Conservation (phyloP, 2,888 invertebrate species). For the Colostygia pectinataria region DNA sequence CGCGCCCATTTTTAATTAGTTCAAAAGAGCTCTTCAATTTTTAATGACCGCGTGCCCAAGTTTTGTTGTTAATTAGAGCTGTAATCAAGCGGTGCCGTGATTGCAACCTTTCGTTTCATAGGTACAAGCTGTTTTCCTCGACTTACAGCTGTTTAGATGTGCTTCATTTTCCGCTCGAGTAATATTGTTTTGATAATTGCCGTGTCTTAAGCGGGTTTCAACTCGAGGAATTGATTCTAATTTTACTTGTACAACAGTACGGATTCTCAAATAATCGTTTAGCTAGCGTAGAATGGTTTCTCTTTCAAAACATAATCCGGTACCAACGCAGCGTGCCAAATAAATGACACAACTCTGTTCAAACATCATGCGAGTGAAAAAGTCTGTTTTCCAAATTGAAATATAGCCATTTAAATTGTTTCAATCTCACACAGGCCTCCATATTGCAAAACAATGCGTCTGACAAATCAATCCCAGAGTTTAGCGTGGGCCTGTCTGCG, state of each 20-base stretch:
- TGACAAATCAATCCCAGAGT: conserved; percentile 61
- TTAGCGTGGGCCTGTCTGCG: conserved; percentile 47
- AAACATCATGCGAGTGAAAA: conserved; percentile 23
- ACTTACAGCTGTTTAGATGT: conserved; percentile 29
- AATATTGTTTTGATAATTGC: conserved; percentile 14
- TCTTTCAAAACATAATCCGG: background rate
- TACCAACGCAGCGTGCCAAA: conserved; percentile 10
- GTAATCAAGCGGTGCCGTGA: conserved; percentile 49
- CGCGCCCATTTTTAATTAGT: conserved; percentile 80
- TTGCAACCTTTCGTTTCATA: conserved; percentile 50
- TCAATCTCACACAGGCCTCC: conserved; percentile 33
- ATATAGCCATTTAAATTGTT: conserved; percentile 33
- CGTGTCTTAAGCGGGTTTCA: conserved; percentile 10
- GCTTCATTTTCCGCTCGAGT: conserved; percentile 17
- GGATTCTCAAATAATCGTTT: background rate
- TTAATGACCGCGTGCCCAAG: conserved; percentile 70
- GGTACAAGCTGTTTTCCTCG: conserved; percentile 32
- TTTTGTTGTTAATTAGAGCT: conserved; percentile 61
- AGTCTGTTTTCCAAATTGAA: conserved; percentile 29
- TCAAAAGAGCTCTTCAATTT: conserved; percentile 71
- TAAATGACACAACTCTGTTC: conserved; percentile 22
- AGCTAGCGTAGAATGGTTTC: background rate
- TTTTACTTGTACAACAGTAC: background rate
- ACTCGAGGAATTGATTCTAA: conserved; percentile 1
- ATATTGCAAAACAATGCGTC: conserved; percentile 50